These are phyloP conservation scores for Dicentrarchus labrax DNA, from an alignment of 2,113 vertebrate species.

Conservation along the genomic window DNA sequence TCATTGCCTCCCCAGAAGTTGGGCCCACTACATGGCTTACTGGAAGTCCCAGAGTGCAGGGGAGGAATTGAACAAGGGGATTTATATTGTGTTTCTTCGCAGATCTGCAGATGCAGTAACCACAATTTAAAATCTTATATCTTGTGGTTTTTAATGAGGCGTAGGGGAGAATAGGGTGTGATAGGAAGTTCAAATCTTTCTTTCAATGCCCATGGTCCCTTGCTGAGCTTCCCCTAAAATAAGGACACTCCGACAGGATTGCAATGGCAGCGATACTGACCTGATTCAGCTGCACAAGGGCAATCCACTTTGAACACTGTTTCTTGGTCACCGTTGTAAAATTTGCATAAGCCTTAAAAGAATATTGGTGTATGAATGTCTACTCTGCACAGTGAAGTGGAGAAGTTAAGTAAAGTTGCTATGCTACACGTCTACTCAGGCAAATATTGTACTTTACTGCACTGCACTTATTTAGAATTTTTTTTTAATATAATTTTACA, in stretches of 20 bases:
- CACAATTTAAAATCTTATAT: background rate
- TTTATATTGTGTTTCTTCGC: background rate
- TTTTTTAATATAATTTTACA: no score
- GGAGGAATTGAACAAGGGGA: background rate
- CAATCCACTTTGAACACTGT: background rate
- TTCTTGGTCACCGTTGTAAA: background rate
- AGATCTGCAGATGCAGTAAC: background rate
- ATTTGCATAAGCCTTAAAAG: background rate
- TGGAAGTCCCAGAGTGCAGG: conserved; percentile 23
- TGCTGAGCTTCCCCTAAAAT: background rate
- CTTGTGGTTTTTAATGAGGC: background rate
- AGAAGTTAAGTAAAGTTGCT: no score
- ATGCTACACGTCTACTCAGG: no score
- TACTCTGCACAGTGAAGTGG: no score
- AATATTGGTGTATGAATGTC: no score
- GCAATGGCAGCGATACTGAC: background rate
- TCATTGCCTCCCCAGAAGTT: conserved; percentile 54
- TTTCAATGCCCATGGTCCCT: background rate
- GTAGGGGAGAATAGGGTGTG: background rate
- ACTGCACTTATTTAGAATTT: no score
- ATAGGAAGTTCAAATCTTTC: background rate
- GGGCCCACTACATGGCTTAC: conserved; percentile 28
- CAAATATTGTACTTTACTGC: no score
- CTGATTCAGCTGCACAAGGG: background rate
- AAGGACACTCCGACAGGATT: no score